Conservation (phyloP, 2,113 vertebrate species). For the Hemicordylus capensis region DNA sequence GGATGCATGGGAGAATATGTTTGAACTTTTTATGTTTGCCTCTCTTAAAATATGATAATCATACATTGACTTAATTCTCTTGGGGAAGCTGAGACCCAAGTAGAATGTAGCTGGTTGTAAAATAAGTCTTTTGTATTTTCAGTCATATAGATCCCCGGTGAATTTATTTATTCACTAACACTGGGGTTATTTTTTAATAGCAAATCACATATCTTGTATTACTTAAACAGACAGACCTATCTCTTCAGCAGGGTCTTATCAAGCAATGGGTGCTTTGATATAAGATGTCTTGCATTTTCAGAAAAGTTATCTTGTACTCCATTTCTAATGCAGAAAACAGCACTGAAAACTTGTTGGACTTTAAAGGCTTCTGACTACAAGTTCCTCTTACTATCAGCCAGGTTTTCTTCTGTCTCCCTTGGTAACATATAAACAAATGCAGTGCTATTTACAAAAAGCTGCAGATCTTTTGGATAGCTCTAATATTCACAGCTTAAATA, state of each 20-base stretch:
- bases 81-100: constrained; percentile 4
- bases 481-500: not conserved
- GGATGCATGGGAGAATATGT: constrained; percentile 36
- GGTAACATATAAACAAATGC: not conserved
- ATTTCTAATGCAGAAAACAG: not conserved
- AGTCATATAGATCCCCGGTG: constrained; percentile 22
- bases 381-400: not conserved
- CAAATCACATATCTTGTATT: not conserved
- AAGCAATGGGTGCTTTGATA: not conserved
- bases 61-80: constrained; percentile 42
- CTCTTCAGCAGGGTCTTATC: not conserved
- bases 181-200: not conserved
- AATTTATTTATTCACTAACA: not conserved
- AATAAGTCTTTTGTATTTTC: constrained; percentile 23
- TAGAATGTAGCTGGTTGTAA: constrained; percentile 44
- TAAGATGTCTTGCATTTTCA: not conserved
- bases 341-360: not conserved
- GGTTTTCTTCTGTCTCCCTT: not conserved
- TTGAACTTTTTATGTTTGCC: constrained; percentile 52
- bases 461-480: not conserved
- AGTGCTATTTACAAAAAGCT: not conserved
- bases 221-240: constrained; percentile 4
- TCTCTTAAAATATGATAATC: constrained; percentile 53
- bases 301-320: not conserved
- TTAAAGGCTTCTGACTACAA: not conserved